Base-by-base conservation (phyloP, 2,888 invertebrate genomes). In the Troides helena region DNA sequence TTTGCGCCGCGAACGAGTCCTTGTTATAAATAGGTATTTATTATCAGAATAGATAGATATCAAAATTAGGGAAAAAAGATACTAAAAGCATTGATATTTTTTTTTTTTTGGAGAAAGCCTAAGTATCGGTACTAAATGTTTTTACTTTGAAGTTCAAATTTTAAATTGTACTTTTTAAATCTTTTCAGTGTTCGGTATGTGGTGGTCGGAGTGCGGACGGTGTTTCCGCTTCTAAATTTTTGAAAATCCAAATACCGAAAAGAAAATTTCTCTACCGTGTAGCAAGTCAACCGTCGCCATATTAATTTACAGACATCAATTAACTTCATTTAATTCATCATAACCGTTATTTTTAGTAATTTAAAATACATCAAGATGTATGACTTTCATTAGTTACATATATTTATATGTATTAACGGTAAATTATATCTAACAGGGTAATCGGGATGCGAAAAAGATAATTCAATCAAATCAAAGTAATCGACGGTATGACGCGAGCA, bases 151-250 rank as follows among this genome's bases (percentile, higher is more conserved):
- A 21, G 5, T 14, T 50, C 18, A 18, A 50, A 50, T 50, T 50
- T 14, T 50, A 14, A 18, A 50, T 50, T 50, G 3, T 4, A 14
- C 10, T 46, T 50, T 57, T 67, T 71, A 46, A 78, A 12, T 68
- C 57, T 78, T 88, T 88, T 74, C 87, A 89, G 89, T 89, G 89
- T 77, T 78, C 79, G 18, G 75, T 74, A 68, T 88, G 88, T 75
- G 79, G 77, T 62, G 81, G 79, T 67, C 71, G 73, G 56, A 71
- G 71, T 36, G 74, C 77, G 18, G 71, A 65, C 56, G 74, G 73
- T 23, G 75, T 76, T 25, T 67, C 72, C n/a, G 67, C 36, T 68
- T 71, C 70, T 14, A 80, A 78, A 73, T 75, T 85, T 43, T 21
- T 86, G 53, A 90, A 86, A 85, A 62, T 86, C n/a, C 67, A 77